A percentile compares a stretch with the other conserved stretches of the same genome.
Conservation (phyloP, 2,797 vertebrate species). For the Scomberomorus guttatus region DNA sequence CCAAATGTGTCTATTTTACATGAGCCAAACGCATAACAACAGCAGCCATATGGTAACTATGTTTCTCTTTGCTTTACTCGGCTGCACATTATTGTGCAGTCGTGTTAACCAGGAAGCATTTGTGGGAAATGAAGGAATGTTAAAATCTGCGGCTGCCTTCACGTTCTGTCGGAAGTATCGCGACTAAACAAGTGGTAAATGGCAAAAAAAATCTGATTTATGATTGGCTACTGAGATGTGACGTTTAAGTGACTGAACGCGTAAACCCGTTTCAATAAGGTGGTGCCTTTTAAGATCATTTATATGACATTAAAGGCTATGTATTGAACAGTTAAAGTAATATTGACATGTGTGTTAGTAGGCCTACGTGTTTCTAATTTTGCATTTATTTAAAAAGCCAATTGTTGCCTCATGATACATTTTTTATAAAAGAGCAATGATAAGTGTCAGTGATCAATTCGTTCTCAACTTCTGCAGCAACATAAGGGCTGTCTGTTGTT, state of each 20-base stretch:
- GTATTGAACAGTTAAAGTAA: neutral
- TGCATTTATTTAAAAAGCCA: neutral
- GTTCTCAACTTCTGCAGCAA: slow-evolving; percentile 14
- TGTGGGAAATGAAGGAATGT: neutral
- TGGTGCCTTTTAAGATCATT: neutral
- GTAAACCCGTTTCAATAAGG: neutral
- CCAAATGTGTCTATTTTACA: neutral
- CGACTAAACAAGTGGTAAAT: neutral
- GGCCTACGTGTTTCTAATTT: neutral
- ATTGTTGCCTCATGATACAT: too few species aligned
- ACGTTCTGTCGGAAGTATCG: slow-evolving; percentile 14
- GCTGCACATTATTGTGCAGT: neutral
- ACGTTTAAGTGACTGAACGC: neutral
- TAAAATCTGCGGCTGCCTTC: slow-evolving; percentile 40
- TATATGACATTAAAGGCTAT: neutral
- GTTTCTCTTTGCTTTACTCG: neutral
- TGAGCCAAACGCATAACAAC: neutral
- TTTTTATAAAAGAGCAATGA: neutral
- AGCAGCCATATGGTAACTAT: neutral
- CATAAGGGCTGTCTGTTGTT: neutral
- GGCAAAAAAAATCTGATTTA: neutral
- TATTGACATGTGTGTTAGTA: neutral
- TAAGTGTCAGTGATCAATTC: neutral
- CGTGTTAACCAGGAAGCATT: neutral
- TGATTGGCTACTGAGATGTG: neutral